These are phyloP conservation scores for Subanguina moxae DNA, from an alignment of 1,140 invertebrate genomes.

Conservation along the genomic window DNA sequence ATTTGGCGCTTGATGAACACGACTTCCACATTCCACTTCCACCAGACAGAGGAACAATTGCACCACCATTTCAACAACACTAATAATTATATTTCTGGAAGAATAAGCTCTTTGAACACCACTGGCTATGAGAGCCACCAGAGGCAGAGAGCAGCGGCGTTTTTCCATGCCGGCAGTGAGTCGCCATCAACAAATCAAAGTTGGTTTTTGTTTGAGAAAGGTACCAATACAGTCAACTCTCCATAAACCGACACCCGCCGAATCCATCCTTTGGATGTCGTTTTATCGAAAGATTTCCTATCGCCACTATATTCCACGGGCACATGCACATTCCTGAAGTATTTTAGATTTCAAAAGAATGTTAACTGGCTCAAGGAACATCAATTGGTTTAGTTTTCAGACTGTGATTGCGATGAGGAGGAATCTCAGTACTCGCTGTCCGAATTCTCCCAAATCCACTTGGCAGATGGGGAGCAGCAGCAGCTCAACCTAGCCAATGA, in stretches of 20 bases:
- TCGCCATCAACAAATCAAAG: neutral
- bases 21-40: no score
- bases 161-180: constrained; percentile 5
- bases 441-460: constrained; percentile 13
- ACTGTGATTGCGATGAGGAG: neutral
- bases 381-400: constrained; percentile 7
- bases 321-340: neutral
- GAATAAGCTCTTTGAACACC: no score
- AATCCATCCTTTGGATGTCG: neutral
- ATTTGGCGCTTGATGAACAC: no score
- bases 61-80: no score
- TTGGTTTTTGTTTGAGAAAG: neutral
- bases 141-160: neutral
- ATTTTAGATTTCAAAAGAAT: neutral
- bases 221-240: no score
- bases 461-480: neutral
- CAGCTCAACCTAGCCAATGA: neutral
- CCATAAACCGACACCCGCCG: no score
- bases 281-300: neutral
- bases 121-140: neutral
- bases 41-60: no score
- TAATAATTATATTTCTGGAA: no score
- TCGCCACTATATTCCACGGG: neutral
- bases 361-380: neutral
- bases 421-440: constrained; percentile 14